Base-by-base conservation (phyloP, 1,140 invertebrate species). In the Cyclina sinensis region DNA sequence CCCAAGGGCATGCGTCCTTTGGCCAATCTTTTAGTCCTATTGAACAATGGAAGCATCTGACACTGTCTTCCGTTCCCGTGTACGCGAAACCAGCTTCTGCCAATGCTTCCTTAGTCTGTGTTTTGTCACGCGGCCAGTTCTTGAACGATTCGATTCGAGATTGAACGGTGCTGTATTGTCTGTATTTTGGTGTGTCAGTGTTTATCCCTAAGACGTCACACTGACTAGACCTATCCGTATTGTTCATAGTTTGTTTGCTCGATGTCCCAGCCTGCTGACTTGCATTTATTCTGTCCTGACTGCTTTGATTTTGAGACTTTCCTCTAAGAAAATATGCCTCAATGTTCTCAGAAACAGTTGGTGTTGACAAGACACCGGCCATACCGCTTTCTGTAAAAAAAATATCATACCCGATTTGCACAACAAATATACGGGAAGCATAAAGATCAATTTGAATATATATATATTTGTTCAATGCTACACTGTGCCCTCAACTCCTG, bases 71-170 rank as follows among this genome's bases (percentile, higher is more conserved):
- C 3, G 16, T 16, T 76, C 43, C 73, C 7, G 91, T 46, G 83
- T 92, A 93, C 54, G 80, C 90, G 78, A 93, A 90, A 12, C 92
- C 91, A 37, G 91, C 91, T 39, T 88, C 86, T 4, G 89, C 84
- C 39, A 37, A 11, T 0, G 48, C 39, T 24, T 18, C 21, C 21
- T 18, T 54, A 3, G 7, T 18, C 18, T 54, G 51, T 27, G 21
- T 30, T 3, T 57, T 57, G 11, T 37, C 51, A 27, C 59, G 5
- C 5, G 65, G 65, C 65, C 65, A 70, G 12, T 35, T 70, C 39
- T 70, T 35, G 18, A 70, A 70, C 11, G 65, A 37, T 18, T 12
- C 35, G 11, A 37, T 37, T 37, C 65, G 30, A 39, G 30, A 32
- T 4, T 37, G 18, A 11, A 37, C 0, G 30, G 65, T 70, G 11